These are phyloP conservation scores for Uropsilus gracilis DNA, from an alignment of 2,113 vertebrate species.

Conservation along the genomic window DNA sequence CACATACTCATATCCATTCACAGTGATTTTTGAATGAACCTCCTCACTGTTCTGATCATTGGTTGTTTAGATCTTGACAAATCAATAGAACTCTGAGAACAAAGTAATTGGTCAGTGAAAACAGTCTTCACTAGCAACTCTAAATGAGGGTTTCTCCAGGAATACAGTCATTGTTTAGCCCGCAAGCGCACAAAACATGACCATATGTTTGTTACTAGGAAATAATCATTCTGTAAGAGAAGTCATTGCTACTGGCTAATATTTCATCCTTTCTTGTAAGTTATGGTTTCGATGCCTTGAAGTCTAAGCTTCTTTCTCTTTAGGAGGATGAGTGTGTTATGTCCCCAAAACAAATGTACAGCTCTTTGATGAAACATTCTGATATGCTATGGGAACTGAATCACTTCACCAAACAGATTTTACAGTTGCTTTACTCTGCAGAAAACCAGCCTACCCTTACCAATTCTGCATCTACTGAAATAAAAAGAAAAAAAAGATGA, in stretches of 20 bases:
- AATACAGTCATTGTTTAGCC: neutral
- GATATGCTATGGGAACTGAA: rapidly evolving
- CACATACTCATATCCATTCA: neutral
- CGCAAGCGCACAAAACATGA: neutral
- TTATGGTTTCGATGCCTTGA: neutral
- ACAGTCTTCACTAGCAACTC: neutral
- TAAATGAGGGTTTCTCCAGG: neutral
- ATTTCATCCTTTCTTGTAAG: neutral
- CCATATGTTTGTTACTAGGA: neutral
- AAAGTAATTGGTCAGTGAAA: neutral
- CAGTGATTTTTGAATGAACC: neutral
- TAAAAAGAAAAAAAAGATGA: neutral
- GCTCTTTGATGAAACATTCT: neutral
- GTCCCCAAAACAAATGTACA: neutral
- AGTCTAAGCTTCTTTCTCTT: neutral
- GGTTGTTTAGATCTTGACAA: neutral
- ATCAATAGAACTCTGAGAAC: neutral
- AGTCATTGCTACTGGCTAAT: neutral
- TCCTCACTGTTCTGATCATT: neutral
- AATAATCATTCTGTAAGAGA: neutral
- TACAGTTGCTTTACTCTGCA: neutral
- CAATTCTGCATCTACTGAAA: neutral
- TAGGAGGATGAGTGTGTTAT: neutral
- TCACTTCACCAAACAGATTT: neutral
- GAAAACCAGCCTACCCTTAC: neutral